Evolutionary conservation across 2,888 invertebrate genomes (phyloP).

Genomic region (Trachelus stipa): DNA sequence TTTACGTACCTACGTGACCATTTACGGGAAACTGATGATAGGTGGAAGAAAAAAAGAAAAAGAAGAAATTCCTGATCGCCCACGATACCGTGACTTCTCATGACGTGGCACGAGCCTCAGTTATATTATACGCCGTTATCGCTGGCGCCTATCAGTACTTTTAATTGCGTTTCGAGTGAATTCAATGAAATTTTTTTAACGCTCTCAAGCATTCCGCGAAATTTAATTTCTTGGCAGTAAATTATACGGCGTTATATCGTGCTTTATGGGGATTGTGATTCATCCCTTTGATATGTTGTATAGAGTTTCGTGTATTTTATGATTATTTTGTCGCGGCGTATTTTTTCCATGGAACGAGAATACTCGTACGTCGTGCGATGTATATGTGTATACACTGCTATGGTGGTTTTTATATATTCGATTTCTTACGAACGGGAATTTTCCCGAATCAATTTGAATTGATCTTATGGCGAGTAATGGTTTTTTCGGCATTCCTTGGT

Average conservation of each 20-base stretch:
- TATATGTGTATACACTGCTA: not conserved
- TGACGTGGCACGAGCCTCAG: not conserved
- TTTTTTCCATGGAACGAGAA: not conserved
- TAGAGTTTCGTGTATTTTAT: not conserved
- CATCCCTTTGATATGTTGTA: not conserved
- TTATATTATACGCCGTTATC: not conserved
- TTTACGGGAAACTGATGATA: not conserved
- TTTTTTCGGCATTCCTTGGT: not conserved
- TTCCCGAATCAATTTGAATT: not conserved
- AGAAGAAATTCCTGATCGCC: not conserved
- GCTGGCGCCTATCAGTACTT: not conserved
- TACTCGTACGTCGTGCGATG: too few relatives aligned
- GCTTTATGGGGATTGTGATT: not conserved
- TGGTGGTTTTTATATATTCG: not conserved
- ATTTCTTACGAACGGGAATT: not conserved
- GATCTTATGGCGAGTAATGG: not conserved
- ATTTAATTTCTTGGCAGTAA: constrained; percentile 23
- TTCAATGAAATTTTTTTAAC: constrained; percentile 18
- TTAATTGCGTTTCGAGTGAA: constrained; percentile 6
- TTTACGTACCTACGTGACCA: not conserved
- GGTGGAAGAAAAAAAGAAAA: not conserved
- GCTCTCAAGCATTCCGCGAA: constrained; percentile 6
- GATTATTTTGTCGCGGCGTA: not conserved
- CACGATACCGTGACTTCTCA: not conserved
- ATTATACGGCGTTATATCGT: constrained; percentile 11